Evolutionary conservation across 2,113 vertebrate genomes (phyloP), one percentile per base, ranked within the genome.

Genomic region (Phyllostomus discolor): DNA sequence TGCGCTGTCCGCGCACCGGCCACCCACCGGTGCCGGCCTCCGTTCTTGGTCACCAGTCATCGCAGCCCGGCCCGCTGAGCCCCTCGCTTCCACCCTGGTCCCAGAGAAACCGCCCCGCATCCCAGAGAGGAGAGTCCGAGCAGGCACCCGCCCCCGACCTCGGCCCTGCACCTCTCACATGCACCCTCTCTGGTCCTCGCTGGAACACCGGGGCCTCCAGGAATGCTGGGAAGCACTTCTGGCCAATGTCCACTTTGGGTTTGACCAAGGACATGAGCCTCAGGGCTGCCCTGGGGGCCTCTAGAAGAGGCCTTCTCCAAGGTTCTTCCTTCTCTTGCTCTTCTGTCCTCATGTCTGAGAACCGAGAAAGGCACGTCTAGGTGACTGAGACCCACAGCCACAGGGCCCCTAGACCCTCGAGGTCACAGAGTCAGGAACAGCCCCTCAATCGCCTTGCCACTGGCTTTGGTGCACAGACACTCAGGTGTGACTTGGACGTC

Each of bases 211-310:
- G 73, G n/a, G 10, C 5, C 24, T 41, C n/a, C 31, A 11, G 0
- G 31, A 46, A 35, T 24, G 26, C 17, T 4, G 28, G 41, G 15
- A 26, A 0, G 20, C 5, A 1, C 33, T 48, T 24, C 17, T 22
- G 62, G 75, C 33, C 17, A 52, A 5, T 1, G 24, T 52, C 26
- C 43, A 8, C 10, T 52, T 52, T 6, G 8, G 14, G 11, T 67
- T 24, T 64, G 38, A 76, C 59, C 26, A 64, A 20, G 87, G 78
- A 89, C 50, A 38, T 52, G 52, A 16, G 11, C 11, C n/a, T 10
- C 11, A 10, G 88, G 26, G 12, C n/a, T 1, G 8, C 1, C 7
- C 19, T 1, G 0, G 1, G 64, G 35, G 67, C 78, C 24, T 1
- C 79, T 6, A 31, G 54, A 10, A 41, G 28, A 43, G 79, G 35